Evolutionary conservation across 2,113 vertebrate genomes (phyloP).

Genomic region (Chelonoidis abingdonii): DNA sequence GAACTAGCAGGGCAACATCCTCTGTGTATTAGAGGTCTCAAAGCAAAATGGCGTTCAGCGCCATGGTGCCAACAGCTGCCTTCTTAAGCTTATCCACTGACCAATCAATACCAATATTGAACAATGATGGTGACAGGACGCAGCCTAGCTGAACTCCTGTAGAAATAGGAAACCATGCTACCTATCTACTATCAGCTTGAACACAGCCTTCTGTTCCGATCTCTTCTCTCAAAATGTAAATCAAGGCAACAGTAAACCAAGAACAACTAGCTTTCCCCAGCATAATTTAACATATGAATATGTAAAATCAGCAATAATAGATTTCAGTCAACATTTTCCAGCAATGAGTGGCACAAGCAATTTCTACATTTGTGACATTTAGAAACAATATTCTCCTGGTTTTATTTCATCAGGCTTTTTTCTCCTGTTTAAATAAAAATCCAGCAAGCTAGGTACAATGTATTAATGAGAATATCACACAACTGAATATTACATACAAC

Average conservation of each 20-base stretch:
- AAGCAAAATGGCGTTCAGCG: too few relatives aligned
- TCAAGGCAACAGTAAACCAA: neutral
- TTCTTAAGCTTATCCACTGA: too few relatives aligned
- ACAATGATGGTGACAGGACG: too few relatives aligned
- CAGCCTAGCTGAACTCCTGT: too few relatives aligned
- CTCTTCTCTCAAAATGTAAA: neutral
- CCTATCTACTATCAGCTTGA: too few relatives aligned
- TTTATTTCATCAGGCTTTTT: neutral
- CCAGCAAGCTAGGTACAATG: too few relatives aligned
- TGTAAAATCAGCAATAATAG: accelerated
- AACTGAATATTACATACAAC: neutral
- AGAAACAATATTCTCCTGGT: neutral
- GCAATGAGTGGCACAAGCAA: neutral
- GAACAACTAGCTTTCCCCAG: neutral
- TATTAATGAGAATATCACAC: neutral
- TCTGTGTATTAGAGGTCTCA: too few relatives aligned
- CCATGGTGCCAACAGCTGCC: too few relatives aligned
- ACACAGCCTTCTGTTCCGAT: neutral
- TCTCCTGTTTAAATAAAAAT: neutral
- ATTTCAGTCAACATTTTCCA: neutral
- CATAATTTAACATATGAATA: neutral
- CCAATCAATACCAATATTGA: too few relatives aligned
- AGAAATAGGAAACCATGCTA: too few relatives aligned
- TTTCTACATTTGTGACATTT: neutral
- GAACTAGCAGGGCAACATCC: too few relatives aligned